A percentile compares a stretch with the other conserved stretches of the same genome.
Evolutionary conservation across 2,888 invertebrate genomes (phyloP).

Genomic region (Gymnosoma rotundatum): DNA sequence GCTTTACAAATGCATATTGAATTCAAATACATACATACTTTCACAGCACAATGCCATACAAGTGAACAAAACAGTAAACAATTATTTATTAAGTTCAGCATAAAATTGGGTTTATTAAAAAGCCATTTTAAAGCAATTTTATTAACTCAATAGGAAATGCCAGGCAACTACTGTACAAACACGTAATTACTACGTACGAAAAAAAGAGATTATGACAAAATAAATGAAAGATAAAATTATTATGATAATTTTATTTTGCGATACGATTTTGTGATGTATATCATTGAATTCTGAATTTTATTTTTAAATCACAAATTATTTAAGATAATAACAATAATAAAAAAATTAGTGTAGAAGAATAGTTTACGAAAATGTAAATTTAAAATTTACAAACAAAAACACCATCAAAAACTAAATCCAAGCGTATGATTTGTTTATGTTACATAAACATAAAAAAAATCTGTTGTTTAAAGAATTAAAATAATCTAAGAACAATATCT

Average conservation of each 20-base stretch:
- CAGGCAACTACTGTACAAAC: not conserved
- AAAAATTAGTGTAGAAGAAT: not conserved
- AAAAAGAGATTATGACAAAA: constrained; percentile 21
- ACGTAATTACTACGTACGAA: not conserved
- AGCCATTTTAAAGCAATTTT: constrained; percentile 50
- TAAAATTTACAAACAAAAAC: not conserved
- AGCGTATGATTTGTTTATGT: not conserved
- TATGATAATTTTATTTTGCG: constrained; percentile 33
- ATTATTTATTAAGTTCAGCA: constrained; percentile 25
- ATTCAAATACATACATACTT: not conserved
- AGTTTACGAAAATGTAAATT: constrained; percentile 11
- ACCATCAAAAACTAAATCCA: not conserved
- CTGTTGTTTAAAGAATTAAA: constrained; percentile 3
- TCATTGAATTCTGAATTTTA: constrained; percentile 26
- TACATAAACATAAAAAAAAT: constrained; percentile 7
- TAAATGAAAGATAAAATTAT: constrained; percentile 32
- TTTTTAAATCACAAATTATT: constrained; percentile 23
- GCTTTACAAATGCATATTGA: not conserved
- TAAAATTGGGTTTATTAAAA: constrained; percentile 66
- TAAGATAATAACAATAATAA: not conserved
- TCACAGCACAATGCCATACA: not conserved
- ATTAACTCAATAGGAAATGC: constrained; percentile 29
- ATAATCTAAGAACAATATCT: constrained; percentile 23
- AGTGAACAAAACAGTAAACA: constrained; percentile 10
- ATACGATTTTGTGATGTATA: constrained; percentile 18